These are phyloP conservation scores for Nomia melanderi DNA, from an alignment of 1,140 invertebrate species.

Conservation along the genomic window DNA sequence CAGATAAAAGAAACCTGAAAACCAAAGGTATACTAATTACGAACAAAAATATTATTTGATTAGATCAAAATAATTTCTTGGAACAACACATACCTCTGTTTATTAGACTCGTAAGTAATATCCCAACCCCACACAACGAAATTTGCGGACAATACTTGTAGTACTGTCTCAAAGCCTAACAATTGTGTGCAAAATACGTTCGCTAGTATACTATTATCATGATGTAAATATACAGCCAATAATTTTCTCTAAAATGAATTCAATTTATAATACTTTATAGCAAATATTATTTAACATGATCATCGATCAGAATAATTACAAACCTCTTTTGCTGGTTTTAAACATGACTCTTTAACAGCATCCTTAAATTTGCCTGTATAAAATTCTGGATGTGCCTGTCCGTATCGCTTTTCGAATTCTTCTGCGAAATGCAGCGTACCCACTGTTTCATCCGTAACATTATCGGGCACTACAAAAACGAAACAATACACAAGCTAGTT, in stretches of 20 bases:
- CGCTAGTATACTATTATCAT: slow-evolving; percentile 94
- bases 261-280: slow-evolving; percentile 1
- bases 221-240: slow-evolving; percentile 95
- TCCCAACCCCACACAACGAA: slow-evolving; percentile 98
- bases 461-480: slow-evolving; percentile 88
- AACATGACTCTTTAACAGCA: slow-evolving; percentile 93
- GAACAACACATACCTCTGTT: slow-evolving; percentile 84
- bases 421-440: slow-evolving; percentile 93
- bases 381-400: slow-evolving; percentile 92
- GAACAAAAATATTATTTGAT: not conserved
- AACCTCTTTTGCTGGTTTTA: slow-evolving; percentile 93
- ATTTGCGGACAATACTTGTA: slow-evolving; percentile 92
- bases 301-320: slow-evolving; percentile 57
- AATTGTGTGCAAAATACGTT: slow-evolving; percentile 98
- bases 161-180: slow-evolving; percentile 93
- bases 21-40: slow-evolving; percentile 41
- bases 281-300: not conserved
- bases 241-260: slow-evolving; percentile 90
- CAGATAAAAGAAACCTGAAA: slow-evolving; percentile 84
- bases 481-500: slow-evolving; percentile 33
- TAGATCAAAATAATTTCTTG: slow-evolving; percentile 16
- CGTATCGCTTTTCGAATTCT: slow-evolving; percentile 90
- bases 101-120: slow-evolving; percentile 92
- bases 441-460: slow-evolving; percentile 91
- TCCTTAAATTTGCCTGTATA: slow-evolving; percentile 94